phyloP scores from a whole-genome alignment of 1,140 invertebrate genomes.

The Bombus waltoni region DNA sequence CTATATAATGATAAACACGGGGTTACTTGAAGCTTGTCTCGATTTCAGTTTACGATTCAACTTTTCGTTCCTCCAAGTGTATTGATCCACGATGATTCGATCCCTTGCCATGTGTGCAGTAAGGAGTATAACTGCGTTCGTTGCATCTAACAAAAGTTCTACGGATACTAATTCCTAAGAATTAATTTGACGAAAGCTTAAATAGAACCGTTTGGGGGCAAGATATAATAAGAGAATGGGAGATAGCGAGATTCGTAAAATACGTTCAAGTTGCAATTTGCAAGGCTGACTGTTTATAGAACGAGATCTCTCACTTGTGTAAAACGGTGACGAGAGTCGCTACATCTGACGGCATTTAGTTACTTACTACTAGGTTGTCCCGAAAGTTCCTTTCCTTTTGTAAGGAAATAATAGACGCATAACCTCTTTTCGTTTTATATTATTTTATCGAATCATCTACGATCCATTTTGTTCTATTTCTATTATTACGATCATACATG shows the following conservation, averaged over 20 bases:
- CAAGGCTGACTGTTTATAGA: background rate
- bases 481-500: too few species aligned
- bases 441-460: too few species aligned
- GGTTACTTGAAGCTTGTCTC: slow-evolving; percentile 36
- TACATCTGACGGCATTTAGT: background rate
- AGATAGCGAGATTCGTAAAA: too few species aligned
- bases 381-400: too few species aligned
- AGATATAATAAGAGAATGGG: too few species aligned
- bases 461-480: too few species aligned
- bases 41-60: slow-evolving; percentile 22
- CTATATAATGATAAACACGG: background rate
- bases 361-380: background rate
- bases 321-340: background rate
- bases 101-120: background rate
- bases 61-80: slow-evolving; percentile 49
- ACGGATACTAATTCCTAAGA: background rate
- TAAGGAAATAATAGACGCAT: too few species aligned
- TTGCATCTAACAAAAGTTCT: background rate
- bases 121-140: background rate
- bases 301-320: background rate
- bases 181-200: background rate
- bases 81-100: background rate
- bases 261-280: background rate
- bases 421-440: too few species aligned
- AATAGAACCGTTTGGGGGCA: background rate